Evolutionary conservation across 2,113 vertebrate species (phyloP), one percentile per base, ranked within the genome.

Genomic region (Zeus faber): DNA sequence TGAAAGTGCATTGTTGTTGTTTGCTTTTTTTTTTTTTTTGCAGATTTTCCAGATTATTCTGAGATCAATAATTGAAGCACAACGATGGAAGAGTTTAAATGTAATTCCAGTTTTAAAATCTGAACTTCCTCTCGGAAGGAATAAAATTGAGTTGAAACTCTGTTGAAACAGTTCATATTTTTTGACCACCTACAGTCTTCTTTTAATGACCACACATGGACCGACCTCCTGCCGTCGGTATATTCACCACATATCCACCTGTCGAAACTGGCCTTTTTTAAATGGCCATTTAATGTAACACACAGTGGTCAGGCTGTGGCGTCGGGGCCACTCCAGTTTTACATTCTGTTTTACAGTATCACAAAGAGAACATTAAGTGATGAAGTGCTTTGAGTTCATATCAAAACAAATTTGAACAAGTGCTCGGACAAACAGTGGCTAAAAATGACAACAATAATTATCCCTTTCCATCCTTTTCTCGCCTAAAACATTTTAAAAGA

Each of bases 311-410:
- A 16, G 55, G 13, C 57, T 57, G 25, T 52, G 37, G 54, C 57
- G 67, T 58, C 25, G 70, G 51, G 40, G 58, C 66, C 66, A 61
- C 27, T 73, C 58, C 3, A 22, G 26, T 67, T 57, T 79, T 65
- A 58, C 66, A 77, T 70, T 77, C 71, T 82, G 73, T 80, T 81
- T 79, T 70, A 80, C 81, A 81, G 77, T 71, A 54, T 49, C 65
- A 67, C 63, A 62, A 60, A 27, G 61, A 6, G 37, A 67, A 62
- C 40, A 50, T 57, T 74, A 83, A 72, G 67, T 74, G 57, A 73
- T 75, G 76, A 81, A 84, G 86, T 86, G 84, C 79, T 84, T 78
- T 55, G 60, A 82, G 76, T 82, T 82, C 79, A 76, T 60, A 57
- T 16, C 54, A 49, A 61, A 75, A 84, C 65, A 49, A 52, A 64